Evolutionary conservation across 2,888 invertebrate species (phyloP).

Genomic region (Hedychridium roseum): DNA sequence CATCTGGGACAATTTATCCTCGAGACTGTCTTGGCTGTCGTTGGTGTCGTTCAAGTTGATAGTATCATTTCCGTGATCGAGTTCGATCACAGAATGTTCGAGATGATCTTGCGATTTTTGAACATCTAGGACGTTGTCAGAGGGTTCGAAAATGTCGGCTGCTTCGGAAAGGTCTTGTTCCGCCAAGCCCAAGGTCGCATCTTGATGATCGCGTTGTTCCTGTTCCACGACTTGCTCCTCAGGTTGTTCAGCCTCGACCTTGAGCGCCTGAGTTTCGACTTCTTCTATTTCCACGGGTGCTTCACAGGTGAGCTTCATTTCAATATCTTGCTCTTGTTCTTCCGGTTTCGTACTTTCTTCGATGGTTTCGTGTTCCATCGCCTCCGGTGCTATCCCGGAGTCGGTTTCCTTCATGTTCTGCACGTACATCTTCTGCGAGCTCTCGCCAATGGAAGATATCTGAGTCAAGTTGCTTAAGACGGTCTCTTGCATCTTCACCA

Average conservation of each 20-base stretch:
- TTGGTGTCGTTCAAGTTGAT: slow-evolving; percentile 58
- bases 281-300: slow-evolving; percentile 21
- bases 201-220: slow-evolving; percentile 24
- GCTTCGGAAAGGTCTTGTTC: slow-evolving; percentile 43
- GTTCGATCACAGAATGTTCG: slow-evolving; percentile 50
- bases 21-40: slow-evolving; percentile 60
- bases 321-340: slow-evolving; percentile 12
- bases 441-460: slow-evolving; percentile 41
- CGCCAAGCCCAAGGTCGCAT: slow-evolving; percentile 16
- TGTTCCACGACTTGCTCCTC: slow-evolving; percentile 27
- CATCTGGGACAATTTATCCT: slow-evolving; percentile 60
- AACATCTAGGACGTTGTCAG: slow-evolving; percentile 34
- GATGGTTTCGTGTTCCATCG: slow-evolving; percentile 20
- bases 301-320: slow-evolving; percentile 17
- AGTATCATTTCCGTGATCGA: slow-evolving; percentile 44
- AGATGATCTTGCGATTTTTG: slow-evolving; percentile 28
- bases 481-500: slow-evolving; percentile 58
- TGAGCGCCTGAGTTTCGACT: slow-evolving; percentile 22
- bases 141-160: slow-evolving; percentile 48
- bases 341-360: slow-evolving; percentile 9
- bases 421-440: slow-evolving; percentile 25
- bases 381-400: too few species aligned
- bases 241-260: slow-evolving; percentile 16
- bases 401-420: slow-evolving; percentile 21
- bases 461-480: slow-evolving; percentile 52